Evolutionary conservation across 2,888 invertebrate species (phyloP).

Genomic region (Tinea pellionella): DNA sequence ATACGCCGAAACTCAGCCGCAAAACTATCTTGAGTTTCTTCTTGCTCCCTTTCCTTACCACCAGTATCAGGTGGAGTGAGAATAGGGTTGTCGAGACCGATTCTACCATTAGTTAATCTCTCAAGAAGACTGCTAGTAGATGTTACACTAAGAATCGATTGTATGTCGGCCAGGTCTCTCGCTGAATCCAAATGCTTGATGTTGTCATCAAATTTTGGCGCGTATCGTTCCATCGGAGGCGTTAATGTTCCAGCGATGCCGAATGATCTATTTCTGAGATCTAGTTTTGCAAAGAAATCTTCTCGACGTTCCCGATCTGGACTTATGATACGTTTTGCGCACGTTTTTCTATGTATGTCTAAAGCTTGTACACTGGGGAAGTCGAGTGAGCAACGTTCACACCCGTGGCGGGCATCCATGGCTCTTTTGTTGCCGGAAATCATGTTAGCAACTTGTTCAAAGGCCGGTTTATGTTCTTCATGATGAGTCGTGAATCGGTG

Average conservation of each 20-base stretch:
- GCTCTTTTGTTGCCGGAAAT: constrained; percentile 86
- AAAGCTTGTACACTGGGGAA: constrained; percentile 77
- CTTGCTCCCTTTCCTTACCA: constrained; percentile 49
- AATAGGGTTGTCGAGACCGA: constrained; percentile 49
- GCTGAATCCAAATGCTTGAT: constrained; percentile 67
- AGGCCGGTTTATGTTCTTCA: constrained; percentile 72
- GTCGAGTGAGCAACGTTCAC: constrained; percentile 76
- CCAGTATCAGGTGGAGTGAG: constrained; percentile 56
- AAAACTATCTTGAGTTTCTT: constrained; percentile 86
- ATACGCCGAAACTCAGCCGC: constrained; percentile 88
- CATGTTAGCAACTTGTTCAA: constrained; percentile 79
- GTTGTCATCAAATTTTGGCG: constrained; percentile 52
- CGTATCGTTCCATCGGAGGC: constrained; percentile 53
- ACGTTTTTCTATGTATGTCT: constrained; percentile 72
- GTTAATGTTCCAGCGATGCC: constrained; percentile 56
- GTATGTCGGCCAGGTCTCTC: constrained; percentile 87
- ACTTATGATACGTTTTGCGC: constrained; percentile 46
- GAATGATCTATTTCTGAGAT: constrained; percentile 78
- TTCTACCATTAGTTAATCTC: constrained; percentile 65
- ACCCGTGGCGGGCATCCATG: constrained; percentile 77
- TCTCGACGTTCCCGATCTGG: constrained; percentile 75
- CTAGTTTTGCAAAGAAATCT: constrained; percentile 84
- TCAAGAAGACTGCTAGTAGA: constrained; percentile 75
- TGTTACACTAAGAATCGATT: constrained; percentile 84
- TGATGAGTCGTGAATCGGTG: constrained; percentile 76